Evolutionary conservation across 2,113 vertebrate species (phyloP).

Genomic region (Clarias macrocephalus): DNA sequence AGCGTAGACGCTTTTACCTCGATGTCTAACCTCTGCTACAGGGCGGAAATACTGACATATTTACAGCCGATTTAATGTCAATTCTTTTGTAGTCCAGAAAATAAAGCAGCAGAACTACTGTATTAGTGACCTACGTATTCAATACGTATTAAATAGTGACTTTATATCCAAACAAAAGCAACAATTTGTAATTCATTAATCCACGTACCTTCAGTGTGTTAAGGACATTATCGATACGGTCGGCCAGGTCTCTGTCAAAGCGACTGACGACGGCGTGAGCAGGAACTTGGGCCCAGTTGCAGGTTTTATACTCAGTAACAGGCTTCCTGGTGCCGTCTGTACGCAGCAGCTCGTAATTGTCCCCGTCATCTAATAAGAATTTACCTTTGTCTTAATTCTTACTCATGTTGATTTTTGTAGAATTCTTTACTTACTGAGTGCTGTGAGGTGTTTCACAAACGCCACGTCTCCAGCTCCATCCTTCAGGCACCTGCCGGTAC

Average conservation of each 20-base stretch:
- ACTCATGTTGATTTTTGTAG: background rate
- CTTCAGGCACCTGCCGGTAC: conserved; percentile 80
- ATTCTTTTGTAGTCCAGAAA: no score
- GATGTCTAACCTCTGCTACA: background rate
- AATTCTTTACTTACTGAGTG: background rate
- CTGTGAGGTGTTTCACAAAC: conserved; percentile 75
- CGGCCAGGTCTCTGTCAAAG: conserved; percentile 61
- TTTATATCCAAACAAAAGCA: background rate
- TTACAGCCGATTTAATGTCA: no score
- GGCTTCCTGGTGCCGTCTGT: conserved; percentile 70
- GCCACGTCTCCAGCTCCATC: conserved; percentile 78
- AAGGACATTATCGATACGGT: conserved; percentile 75
- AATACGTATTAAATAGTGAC: background rate
- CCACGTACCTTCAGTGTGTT: background rate
- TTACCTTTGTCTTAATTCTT: background rate
- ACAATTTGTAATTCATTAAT: no score
- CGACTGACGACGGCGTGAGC: conserved; percentile 80
- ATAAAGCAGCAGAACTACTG: no score
- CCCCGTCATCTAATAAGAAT: conserved; percentile 61
- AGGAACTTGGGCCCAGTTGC: conserved; percentile 77
- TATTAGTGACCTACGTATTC: background rate
- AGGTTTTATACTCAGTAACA: conserved; percentile 70
- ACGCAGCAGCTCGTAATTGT: conserved; percentile 83
- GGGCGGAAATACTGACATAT: background rate
- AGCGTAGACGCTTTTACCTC: background rate